Evolutionary conservation across 2,888 invertebrate genomes (phyloP), one percentile per base, ranked within the genome.

Genomic region (Syrista parreyssii): DNA sequence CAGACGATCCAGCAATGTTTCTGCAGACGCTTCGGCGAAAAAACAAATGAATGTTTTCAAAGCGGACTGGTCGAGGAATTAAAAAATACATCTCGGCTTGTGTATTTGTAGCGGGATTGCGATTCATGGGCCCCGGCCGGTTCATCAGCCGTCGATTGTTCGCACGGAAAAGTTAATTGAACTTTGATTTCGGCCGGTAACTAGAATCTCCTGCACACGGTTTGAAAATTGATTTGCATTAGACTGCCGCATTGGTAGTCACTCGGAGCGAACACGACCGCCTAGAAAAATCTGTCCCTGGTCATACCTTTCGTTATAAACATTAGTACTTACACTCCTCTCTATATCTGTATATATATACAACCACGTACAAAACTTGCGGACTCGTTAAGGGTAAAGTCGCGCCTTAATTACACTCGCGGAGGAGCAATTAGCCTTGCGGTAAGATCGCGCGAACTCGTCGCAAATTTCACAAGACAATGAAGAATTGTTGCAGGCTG

Each of bases 131-230:
- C 84, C 82, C 82, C 80, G 78, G 82, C 82, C 78, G 86, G 84
- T 87, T 88, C 88, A 88, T 88, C 88, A 88, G 84, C 80, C 85
- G 76, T 78, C 87, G 86, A 88, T 88, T 88, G 88, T 88, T 88
- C 84, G 80, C 82, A 82, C 82, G 82, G 85, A 83, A 86, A 88
- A 88, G 87, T 88, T 88, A 88, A 88, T 88, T 88, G 88, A 88
- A 88, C 88, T 86, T 88, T 88, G 88, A 88, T 88, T 88, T 85
- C 83, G 80, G 76, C 79, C 81, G 80, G 86, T 85, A 85, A 86
- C 87, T 80, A 85, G 81, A 86, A 86, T 83, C 84, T 84, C 84
- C 77, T 68, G 77, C 72, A 73, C 68, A 69, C 68, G 74, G 34
- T 72, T 73, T 80, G 78, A 75, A 82, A 81, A 87, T 87, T 86